Percentiles rank a stretch among this genome's conserved stretches.
Conservation (phyloP, 2,113 vertebrate genomes). For the Ardeotis arabs region DNA sequence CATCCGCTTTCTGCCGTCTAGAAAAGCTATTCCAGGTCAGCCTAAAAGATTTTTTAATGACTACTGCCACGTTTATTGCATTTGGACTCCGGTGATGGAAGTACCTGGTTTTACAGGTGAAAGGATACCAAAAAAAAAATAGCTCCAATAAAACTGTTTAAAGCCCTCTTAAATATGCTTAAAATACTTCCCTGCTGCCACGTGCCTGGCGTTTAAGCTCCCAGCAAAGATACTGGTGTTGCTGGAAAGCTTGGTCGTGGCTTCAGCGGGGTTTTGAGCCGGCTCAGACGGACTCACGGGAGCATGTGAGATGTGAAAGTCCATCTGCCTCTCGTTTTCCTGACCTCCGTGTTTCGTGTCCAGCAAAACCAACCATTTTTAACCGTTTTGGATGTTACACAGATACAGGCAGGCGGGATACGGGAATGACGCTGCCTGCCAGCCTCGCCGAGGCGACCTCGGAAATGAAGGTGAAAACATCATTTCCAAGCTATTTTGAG, state of each 20-base stretch:
- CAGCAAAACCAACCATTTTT: not conserved
- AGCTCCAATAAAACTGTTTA: not conserved
- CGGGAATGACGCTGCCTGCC: not conserved
- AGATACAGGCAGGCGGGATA: not conserved
- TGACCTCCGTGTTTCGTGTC: not conserved
- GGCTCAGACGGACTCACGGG: not conserved
- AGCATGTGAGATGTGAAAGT: not conserved
- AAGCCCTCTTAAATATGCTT: not conserved
- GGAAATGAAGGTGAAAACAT: not conserved
- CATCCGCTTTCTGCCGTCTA: not conserved
- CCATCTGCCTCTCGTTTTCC: not conserved
- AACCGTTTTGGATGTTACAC: not conserved
- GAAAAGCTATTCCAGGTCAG: not conserved
- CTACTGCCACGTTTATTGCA: not conserved
- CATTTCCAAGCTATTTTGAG: not conserved
- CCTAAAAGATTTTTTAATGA: conserved; percentile 13
- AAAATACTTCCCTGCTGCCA: not conserved
- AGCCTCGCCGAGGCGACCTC: fast-evolving
- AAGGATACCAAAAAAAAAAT: not conserved
- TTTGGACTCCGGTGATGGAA: not conserved
- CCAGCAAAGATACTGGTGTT: not conserved
- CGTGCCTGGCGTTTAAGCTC: not conserved
- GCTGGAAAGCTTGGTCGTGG: not conserved
- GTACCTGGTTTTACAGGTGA: conserved; percentile 6
- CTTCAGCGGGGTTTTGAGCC: not conserved